Evolutionary conservation across 2,888 invertebrate species (phyloP), one percentile per base, ranked within the genome.

Genomic region (Papilio gigon): DNA sequence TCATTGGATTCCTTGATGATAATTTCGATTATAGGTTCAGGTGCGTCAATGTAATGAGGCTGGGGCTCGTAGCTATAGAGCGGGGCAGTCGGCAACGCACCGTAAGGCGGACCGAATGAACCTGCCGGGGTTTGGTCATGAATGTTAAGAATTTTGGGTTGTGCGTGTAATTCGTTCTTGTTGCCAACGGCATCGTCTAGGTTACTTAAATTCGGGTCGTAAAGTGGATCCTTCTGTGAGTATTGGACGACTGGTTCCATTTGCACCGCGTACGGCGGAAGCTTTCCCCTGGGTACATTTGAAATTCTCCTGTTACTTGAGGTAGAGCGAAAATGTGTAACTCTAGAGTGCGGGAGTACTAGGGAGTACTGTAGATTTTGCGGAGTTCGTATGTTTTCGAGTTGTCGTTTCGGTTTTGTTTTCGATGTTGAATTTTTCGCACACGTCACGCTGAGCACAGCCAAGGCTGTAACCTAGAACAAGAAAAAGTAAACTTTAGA

Each of bases 1-100:
- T 97, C 96, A 80, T 97, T 97, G 0, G 97, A 97, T 84, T 97
- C 97, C 80, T 97, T 97, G 64, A 97, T 97, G 71, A 97, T 97
- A 74, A 97, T 97, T 88, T 97, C 97, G 76, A 97, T 97, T 22
- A 97, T 97, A 5, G 97, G 97, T 80, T 97, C 97, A 0, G 97
- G 97, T 64, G 96, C 95, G 81, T 95, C 95, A 73, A 95, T 93
- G 77, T 94, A 95, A 62, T 93, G 93, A 1, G 86, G 93, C 61
- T 86, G 87, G 25, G 82, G 84, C 71, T 89, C 89, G 68, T 91
- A 89, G 53, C 90, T 89, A 70, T 93, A 93, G n/a, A 92, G 75
- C 8, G 90, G 93, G 44, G 92, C 92, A 42, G 89, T 90, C 58
- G 90, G 89, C 20, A 93, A 72, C 33, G 84, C 78, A 65, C 90